phyloP scores from a whole-genome alignment of 1,140 invertebrate genomes.

The Rhopalosiphum padi region DNA sequence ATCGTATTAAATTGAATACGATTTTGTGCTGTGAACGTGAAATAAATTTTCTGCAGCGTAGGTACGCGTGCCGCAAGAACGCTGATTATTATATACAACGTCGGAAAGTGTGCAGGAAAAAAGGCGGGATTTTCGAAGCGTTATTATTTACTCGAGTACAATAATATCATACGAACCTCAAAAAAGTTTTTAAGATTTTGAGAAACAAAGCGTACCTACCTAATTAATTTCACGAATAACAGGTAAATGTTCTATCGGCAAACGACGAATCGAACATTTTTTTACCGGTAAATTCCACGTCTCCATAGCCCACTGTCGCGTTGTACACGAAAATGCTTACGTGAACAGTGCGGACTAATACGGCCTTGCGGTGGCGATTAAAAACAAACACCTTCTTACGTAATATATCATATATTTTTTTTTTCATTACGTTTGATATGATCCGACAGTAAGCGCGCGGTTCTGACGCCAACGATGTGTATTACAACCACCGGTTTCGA shows the following conservation, averaged over 20 bases:
- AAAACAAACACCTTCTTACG: too few relatives aligned
- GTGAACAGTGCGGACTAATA: too few relatives aligned
- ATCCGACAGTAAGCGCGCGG: neutral
- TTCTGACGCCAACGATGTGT: neutral
- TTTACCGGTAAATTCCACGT: too few relatives aligned
- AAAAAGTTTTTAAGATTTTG: neutral
- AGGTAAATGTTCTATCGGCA: too few relatives aligned
- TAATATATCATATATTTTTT: too few relatives aligned
- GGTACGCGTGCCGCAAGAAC: neutral
- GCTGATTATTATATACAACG: neutral
- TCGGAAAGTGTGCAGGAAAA: neutral
- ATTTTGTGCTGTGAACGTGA: neutral
- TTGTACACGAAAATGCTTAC: too few relatives aligned
- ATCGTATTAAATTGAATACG: conserved; percentile 18
- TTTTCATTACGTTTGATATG: neutral
- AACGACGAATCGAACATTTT: too few relatives aligned
- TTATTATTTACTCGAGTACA: neutral
- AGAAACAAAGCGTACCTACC: neutral
- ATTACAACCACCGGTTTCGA: neutral
- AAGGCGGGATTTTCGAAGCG: neutral
- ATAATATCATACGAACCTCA: neutral
- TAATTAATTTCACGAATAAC: too few relatives aligned
- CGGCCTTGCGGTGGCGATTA: too few relatives aligned
- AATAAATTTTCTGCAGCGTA: conserved; percentile 16
- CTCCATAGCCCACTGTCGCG: too few relatives aligned